Evolutionary conservation across 2,797 vertebrate genomes (phyloP), one percentile per base, ranked within the genome.

Genomic region (Odontamblyopus rebecca): DNA sequence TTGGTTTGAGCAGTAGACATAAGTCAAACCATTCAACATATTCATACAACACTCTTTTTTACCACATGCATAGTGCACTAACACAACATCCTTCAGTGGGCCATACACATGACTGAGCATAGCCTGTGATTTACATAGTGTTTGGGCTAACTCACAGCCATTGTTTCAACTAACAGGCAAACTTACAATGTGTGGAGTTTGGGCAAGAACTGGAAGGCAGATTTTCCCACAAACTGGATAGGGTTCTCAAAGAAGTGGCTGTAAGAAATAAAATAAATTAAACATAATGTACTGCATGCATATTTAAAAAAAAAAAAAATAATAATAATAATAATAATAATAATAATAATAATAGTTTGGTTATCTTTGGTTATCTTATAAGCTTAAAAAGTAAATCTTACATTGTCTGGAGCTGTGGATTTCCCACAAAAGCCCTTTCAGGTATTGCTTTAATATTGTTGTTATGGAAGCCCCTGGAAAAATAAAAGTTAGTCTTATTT

Each of bases 181-280:
- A 96, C 97, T 95, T 90, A 98, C 97, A 98, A 95, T 0, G 97
- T 98, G 90, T 97, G 97, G 73, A 98, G 88, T 88, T 97, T 96
- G 18, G 97, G 96, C 91, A 98, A 88, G 90, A 95, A 94, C 93
- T 96, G 96, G 94, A 98, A 98, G 12, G 96, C 96, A 0, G 97
- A 97, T 79, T 93, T 95, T 79, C 97, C 97, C 83, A 98, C 97
- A 88, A 93, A 96, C 94, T 98, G 97, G 93, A 98, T 98, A 41
- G 96, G 97, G 78, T 98, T 98, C 88, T 97, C 96, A 30, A 97
- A 98, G 79, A 98, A 98, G 82, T 98, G 95, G 87, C 97, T 98
- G 92, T 50, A 67, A 80, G 12, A 74, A 70, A 83, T 19, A 51
- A 8, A 64, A 53, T 72, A 9, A 18, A 11, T 54, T 66, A 27